A percentile compares a stretch with the other conserved stretches of the same genome.
Evolutionary conservation across 2,797 vertebrate genomes (phyloP).

Genomic region (Melanotaenia nigrans): DNA sequence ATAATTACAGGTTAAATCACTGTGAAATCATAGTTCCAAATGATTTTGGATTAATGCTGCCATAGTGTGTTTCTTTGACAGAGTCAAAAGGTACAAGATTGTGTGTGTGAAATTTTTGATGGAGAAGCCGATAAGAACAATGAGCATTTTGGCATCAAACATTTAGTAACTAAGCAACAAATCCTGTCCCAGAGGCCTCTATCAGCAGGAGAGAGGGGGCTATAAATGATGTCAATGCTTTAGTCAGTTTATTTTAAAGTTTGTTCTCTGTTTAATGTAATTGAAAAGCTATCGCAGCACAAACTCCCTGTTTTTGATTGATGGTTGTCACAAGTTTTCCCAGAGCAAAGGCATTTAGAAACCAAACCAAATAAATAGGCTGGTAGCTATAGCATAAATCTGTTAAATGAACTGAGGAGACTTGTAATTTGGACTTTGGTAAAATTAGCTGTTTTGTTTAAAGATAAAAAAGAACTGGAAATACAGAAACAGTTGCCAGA

Average conservation of each 20-base stretch:
- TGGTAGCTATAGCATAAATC: background rate
- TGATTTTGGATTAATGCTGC: background rate
- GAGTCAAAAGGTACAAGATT: background rate
- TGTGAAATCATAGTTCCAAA: no score
- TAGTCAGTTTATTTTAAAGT: background rate
- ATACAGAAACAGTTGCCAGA: background rate
- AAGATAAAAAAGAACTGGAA: background rate
- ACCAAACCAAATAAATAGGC: background rate
- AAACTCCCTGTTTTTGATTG: background rate
- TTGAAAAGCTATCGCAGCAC: background rate
- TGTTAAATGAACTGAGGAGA: background rate
- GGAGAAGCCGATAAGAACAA: background rate
- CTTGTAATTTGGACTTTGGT: background rate
- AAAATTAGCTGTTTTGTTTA: background rate
- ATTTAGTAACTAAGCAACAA: background rate
- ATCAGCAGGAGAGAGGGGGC: background rate
- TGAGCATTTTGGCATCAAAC: background rate
- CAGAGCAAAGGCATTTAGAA: background rate
- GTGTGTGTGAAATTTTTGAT: background rate
- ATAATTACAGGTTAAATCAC: constrained; percentile 1
- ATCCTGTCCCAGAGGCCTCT: background rate
- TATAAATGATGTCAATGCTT: background rate
- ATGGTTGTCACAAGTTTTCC: background rate
- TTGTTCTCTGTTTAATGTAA: background rate
- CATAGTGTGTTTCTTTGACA: background rate